phyloP scores from a whole-genome alignment of 1,140 invertebrate genomes.

The Eurosta solidaginis region DNA sequence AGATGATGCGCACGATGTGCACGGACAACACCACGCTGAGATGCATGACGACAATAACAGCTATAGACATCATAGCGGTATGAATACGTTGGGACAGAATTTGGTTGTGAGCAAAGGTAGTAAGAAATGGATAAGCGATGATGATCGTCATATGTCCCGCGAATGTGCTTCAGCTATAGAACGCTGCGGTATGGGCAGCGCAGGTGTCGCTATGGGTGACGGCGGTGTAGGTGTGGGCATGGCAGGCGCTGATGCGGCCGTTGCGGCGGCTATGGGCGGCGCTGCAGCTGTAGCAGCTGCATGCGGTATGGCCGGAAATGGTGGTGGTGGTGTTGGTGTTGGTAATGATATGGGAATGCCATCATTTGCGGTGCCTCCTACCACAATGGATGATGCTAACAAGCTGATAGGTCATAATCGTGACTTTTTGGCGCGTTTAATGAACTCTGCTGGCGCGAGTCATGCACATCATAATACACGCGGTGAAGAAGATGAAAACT shows the following conservation, averaged over 20 bases:
- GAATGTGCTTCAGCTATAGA: slow-evolving; percentile 28
- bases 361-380: slow-evolving; percentile 51
- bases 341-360: slow-evolving; percentile 39
- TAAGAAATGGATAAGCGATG: slow-evolving; percentile 57
- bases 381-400: slow-evolving; percentile 50
- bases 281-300: slow-evolving; percentile 38
- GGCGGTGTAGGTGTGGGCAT: slow-evolving; percentile 33
- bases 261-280: slow-evolving; percentile 42
- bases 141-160: slow-evolving; percentile 45
- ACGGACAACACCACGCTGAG: slow-evolving; percentile 31
- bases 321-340: slow-evolving; percentile 28
- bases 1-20: slow-evolving; percentile 35
- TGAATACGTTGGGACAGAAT: slow-evolving; percentile 54
- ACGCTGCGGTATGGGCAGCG: slow-evolving; percentile 35
- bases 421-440: slow-evolving; percentile 54
- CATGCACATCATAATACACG: slow-evolving; percentile 50
- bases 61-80: slow-evolving; percentile 48
- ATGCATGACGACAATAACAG: slow-evolving; percentile 38
- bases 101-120: slow-evolving; percentile 58
- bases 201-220: slow-evolving; percentile 34
- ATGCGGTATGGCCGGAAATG: slow-evolving; percentile 31
- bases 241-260: slow-evolving; percentile 36
- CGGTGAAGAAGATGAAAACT: slow-evolving; percentile 57
- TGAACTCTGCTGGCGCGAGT: slow-evolving; percentile 50
- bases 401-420: slow-evolving; percentile 55